Conservation (phyloP, 2,113 vertebrate species). For the Calypte anna region DNA sequence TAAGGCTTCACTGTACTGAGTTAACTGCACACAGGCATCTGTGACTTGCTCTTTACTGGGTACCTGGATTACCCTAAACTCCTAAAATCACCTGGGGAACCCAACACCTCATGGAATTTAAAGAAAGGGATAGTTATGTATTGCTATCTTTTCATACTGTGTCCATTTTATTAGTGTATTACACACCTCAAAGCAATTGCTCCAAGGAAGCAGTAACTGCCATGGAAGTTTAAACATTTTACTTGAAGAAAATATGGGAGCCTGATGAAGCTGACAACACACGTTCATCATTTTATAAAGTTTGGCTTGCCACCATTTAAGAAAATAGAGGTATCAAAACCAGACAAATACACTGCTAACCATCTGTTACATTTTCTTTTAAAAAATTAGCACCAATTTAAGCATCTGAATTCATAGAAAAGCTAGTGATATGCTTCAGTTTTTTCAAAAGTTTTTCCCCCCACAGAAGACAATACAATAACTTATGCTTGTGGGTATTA, state of each 20-base stretch:
- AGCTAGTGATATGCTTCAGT: slow-evolving; percentile 20
- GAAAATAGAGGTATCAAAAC: slow-evolving; percentile 71
- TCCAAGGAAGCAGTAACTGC: slow-evolving; percentile 14
- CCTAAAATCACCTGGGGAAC: not conserved
- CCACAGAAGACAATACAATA: not conserved
- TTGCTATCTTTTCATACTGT: not conserved
- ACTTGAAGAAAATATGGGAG: slow-evolving; percentile 11
- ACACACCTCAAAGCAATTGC: slow-evolving; percentile 9
- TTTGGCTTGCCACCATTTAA: slow-evolving; percentile 47
- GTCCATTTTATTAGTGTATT: not conserved
- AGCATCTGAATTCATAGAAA: slow-evolving; percentile 66
- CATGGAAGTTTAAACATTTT: not conserved
- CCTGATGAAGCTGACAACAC: slow-evolving; percentile 34
- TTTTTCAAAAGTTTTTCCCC: not conserved
- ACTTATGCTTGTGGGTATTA: not conserved
- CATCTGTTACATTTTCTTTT: slow-evolving; percentile 54
- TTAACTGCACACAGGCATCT: not conserved
- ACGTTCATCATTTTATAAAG: slow-evolving; percentile 39
- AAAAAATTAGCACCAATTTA: slow-evolving; percentile 73
- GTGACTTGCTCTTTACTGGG: not conserved
- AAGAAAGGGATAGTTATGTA: not conserved
- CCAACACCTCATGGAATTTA: not conserved
- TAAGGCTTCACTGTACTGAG: slow-evolving; percentile 20
- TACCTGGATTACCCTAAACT: not conserved
- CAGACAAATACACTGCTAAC: slow-evolving; percentile 55